phyloP scores from a whole-genome alignment of 2,797 vertebrate species.

The Phataginus tricuspis region DNA sequence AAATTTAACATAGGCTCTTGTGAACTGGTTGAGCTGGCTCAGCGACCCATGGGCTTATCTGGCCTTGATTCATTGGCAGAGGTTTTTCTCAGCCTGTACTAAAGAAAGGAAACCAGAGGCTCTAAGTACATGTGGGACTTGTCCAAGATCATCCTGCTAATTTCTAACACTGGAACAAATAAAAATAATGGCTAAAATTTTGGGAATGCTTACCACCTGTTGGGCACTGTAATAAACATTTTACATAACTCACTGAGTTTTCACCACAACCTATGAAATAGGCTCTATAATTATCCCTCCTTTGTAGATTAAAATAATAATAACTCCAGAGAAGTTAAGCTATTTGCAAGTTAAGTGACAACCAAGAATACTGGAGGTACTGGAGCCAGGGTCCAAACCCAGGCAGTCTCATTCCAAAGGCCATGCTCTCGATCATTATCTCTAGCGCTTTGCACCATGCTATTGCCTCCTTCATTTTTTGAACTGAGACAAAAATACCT shows the following conservation, averaged over 20 bases:
- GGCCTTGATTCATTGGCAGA: neutral
- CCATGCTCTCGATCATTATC: too few species aligned
- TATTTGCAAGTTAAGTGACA: neutral
- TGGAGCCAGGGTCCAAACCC: neutral
- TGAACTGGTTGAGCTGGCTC: neutral
- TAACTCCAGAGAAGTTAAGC: neutral
- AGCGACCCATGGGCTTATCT: neutral
- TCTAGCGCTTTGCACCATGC: neutral
- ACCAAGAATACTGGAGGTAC: neutral
- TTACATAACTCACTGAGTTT: neutral
- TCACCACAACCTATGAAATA: neutral
- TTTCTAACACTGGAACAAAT: neutral
- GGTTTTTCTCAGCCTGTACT: neutral
- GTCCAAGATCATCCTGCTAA: neutral
- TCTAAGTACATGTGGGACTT: neutral
- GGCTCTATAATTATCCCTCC: neutral
- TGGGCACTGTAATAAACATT: neutral
- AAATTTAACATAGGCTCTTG: neutral
- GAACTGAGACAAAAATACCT: neutral
- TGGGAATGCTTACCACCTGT: neutral
- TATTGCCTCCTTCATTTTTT: neutral
- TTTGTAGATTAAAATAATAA: constrained; percentile 15
- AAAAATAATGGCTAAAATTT: neutral
- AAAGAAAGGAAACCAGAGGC: neutral
- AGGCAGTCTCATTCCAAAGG: neutral